Base-by-base conservation (phyloP, 2,888 invertebrate genomes). In the Drosophila nr. perissopoda region DNA sequence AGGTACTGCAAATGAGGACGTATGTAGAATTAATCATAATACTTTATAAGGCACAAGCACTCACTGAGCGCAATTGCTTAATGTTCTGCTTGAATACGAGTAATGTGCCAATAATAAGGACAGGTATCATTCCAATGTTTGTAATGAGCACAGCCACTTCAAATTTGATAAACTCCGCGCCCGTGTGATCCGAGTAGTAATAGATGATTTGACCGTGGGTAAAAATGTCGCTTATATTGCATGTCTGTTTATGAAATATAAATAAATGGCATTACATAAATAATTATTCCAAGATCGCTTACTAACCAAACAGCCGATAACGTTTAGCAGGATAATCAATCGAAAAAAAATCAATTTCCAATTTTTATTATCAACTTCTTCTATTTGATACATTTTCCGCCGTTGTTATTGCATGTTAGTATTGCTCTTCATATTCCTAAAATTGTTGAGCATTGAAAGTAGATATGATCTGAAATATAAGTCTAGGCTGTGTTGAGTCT, bases 241-340 rank as follows among this genome's bases (percentile, higher is more conserved):
- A 38, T 11, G 2, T 1, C 78, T 79, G 29, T 2, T 13, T 7
- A n/a, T 4, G 25, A 11, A 18, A 52, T 13, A 8, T 4, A 21
- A 69, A 7, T 31, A 2, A 31, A 48, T 11, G 3, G 6, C 10
- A 13, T 5, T 29, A 0, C 1, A 16, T 11, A 2, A 33, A 0
- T 11, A 25, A 11, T 6, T 0, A 18, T 16, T 1, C 11, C 0
- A 49, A 13, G 4, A 13, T 21, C 18, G 1, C 1, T 27, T 8
- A 82, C 79, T 58, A 8, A 78, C 79, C 11, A 65, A 42, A 13
- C 65, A 65, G 27, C 10, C 0, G 6, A 58, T 2, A 25, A 64
- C 48, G 1, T 42, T 5, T 7, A 53, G 0, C 0, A 66, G 21
- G 6, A 66, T 1, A 18, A 29, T 0, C 57, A 51, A 61, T 3